Evolutionary conservation across 2,888 invertebrate genomes (phyloP).

Genomic region (Philonicus albiceps): DNA sequence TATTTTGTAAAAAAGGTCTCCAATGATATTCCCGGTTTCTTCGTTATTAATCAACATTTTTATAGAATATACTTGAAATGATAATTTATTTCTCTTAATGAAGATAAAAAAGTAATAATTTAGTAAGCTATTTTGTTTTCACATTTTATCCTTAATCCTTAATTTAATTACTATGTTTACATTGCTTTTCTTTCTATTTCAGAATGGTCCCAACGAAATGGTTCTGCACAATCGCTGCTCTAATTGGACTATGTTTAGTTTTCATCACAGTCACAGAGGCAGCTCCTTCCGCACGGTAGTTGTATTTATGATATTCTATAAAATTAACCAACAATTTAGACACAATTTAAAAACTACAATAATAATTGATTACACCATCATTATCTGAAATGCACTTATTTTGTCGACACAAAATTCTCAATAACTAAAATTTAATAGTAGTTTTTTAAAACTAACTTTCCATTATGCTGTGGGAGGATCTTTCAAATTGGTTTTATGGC

Average conservation of each 20-base stretch:
- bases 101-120: no score
- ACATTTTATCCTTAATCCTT: no score
- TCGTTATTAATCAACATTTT: no score
- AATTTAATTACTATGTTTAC: neutral
- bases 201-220: constrained; percentile 58
- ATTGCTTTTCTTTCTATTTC: constrained; percentile 44
- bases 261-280: constrained; percentile 57
- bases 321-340: neutral
- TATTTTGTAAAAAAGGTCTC: no score
- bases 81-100: no score
- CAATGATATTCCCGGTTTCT: no score
- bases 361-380: neutral
- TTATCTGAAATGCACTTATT: neutral
- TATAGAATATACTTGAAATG: no score
- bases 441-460: neutral
- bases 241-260: constrained; percentile 57
- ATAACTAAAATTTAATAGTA: no score
- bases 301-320: constrained; percentile 53
- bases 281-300: constrained; percentile 63
- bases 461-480: neutral
- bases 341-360: neutral
- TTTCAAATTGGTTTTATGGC: neutral
- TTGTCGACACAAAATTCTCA: no score
- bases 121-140: no score
- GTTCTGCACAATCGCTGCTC: constrained; percentile 55